Percentiles rank a stretch among this genome's conserved stretches.
phyloP scores from a whole-genome alignment of 2,888 invertebrate genomes.

The Enchytraeus crypticus region DNA sequence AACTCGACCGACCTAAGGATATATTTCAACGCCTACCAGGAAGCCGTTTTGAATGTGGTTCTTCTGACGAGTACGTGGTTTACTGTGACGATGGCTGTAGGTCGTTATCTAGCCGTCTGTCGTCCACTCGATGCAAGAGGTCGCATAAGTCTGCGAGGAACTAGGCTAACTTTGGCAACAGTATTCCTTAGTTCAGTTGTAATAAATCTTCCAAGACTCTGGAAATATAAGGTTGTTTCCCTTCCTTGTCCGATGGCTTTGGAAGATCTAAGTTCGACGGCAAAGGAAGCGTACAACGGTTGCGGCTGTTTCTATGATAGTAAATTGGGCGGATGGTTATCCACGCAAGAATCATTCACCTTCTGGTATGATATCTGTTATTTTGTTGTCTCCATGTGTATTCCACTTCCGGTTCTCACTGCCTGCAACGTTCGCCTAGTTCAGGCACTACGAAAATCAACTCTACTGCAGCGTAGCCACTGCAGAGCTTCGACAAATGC shows the following conservation, averaged over 20 bases:
- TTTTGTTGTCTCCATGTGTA: slow-evolving; percentile 39
- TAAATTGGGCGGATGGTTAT: slow-evolving; percentile 8
- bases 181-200: slow-evolving; percentile 61
- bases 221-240: slow-evolving; percentile 28
- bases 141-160: slow-evolving; percentile 56
- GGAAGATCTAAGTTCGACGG: background rate
- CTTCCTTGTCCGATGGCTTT: background rate
- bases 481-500: background rate
- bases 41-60: slow-evolving; percentile 41
- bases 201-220: slow-evolving; percentile 58
- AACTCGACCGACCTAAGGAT: slow-evolving; percentile 29
- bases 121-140: slow-evolving; percentile 61
- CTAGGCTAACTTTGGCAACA: slow-evolving; percentile 57
- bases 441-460: background rate
- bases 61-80: slow-evolving; percentile 65
- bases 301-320: slow-evolving; percentile 4
- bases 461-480: background rate
- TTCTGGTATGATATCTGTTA: slow-evolving; percentile 35
- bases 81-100: slow-evolving; percentile 64
- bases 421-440: slow-evolving; percentile 42
- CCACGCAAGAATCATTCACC: slow-evolving; percentile 24
- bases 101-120: slow-evolving; percentile 48
- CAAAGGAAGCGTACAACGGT: background rate
- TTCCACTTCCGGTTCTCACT: slow-evolving; percentile 38
- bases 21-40: slow-evolving; percentile 35